Conservation (phyloP, 2,888 invertebrate species). For the Volucella inanis region DNA sequence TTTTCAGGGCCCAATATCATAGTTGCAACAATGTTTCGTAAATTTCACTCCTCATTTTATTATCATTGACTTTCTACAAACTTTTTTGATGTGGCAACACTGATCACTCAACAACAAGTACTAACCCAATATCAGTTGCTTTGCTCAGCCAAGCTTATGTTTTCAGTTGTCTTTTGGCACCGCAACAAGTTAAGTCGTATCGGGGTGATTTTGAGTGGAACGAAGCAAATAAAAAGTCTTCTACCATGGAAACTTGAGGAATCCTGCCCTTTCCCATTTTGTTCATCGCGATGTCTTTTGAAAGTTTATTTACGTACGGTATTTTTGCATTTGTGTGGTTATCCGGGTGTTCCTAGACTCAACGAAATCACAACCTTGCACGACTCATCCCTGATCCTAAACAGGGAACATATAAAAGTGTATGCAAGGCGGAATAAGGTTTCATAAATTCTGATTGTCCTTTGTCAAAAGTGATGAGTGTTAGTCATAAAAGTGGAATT, state of each 20-base stretch:
- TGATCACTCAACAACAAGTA: not conserved
- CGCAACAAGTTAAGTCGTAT: constrained; percentile 25
- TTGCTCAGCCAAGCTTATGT: not conserved
- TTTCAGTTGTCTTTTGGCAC: constrained; percentile 28
- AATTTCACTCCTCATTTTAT: not conserved
- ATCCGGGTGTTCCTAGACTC: not conserved
- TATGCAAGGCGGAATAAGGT: constrained; percentile 17
- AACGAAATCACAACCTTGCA: constrained; percentile 13
- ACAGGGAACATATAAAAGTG: constrained; percentile 28
- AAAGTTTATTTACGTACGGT: not conserved
- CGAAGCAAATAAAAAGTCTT: not conserved
- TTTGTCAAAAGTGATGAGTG: not conserved
- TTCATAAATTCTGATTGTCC: constrained; percentile 7
- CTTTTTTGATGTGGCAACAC: not conserved
- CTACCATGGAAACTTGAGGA: not conserved
- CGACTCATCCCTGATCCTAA: not conserved
- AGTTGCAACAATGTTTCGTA: too few relatives aligned
- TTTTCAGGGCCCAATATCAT: too few relatives aligned
- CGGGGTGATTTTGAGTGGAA: not conserved
- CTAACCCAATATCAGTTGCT: constrained; percentile 46
- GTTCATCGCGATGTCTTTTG: not conserved
- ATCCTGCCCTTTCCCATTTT: constrained; percentile 10
- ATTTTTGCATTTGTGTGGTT: not conserved
- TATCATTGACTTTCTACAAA: not conserved
- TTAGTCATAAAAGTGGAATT: constrained; percentile 23